Conservation (phyloP, 1,140 invertebrate species). For the Halictus rubicundus region DNA sequence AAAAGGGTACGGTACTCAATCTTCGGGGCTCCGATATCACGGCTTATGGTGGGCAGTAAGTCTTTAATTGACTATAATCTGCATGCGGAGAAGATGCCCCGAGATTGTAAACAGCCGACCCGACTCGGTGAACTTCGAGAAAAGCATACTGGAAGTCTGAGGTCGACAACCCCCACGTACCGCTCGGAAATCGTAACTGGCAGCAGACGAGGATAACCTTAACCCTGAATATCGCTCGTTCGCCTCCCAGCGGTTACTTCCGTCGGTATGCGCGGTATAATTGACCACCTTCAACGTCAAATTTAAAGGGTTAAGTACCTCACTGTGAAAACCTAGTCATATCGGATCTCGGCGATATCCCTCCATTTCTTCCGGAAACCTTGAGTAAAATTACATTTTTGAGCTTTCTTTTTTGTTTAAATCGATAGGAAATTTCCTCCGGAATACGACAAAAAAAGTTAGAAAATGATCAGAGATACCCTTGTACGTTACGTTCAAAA, state of each 20-base stretch:
- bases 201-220: constrained; percentile 59
- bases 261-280: background rate
- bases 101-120: constrained; percentile 70
- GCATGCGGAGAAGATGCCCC: constrained; percentile 64
- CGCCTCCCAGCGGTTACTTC: constrained; percentile 45
- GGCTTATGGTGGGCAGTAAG: constrained; percentile 53
- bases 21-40: constrained; percentile 56
- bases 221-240: constrained; percentile 67
- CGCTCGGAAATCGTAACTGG: constrained; percentile 58
- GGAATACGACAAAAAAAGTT: too few relatives aligned
- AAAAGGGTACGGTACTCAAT: constrained; percentile 14
- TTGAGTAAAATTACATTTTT: too few relatives aligned
- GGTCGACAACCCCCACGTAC: constrained; percentile 61
- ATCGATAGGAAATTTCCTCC: too few relatives aligned
- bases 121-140: constrained; percentile 50
- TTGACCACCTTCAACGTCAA: background rate
- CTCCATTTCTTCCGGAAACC: too few relatives aligned
- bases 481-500: too few relatives aligned
- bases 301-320: background rate
- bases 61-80: constrained; percentile 75
- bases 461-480: too few relatives aligned
- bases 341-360: background rate
- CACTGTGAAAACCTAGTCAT: background rate
- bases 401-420: too few relatives aligned
- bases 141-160: constrained; percentile 36